Evolutionary conservation across 2,113 vertebrate species (phyloP), one percentile per base, ranked within the genome.

Genomic region (Tragulus kanchil): DNA sequence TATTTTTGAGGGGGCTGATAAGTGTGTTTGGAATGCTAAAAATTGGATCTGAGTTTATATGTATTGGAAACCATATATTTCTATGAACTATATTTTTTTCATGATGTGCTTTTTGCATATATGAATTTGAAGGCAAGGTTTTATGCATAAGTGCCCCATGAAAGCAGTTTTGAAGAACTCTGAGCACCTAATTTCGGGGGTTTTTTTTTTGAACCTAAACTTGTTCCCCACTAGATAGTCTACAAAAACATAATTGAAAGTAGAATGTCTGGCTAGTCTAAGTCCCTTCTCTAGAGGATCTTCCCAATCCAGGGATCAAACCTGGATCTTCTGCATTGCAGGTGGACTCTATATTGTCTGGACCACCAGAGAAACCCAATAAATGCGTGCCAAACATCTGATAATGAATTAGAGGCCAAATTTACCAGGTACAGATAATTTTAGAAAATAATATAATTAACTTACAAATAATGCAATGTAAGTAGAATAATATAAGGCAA

Each of bases 361-460:
- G 36, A 36, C 36, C 36, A 36, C 36, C 36, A 36, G 36, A 36
- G 36, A 36, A 36, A 36, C 36, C 36, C 36, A 36, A 65, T 75
- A 82, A 58, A 62, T 77, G 69, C 23, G 61, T 50, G 13, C 62
- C 10, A 71, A 91, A 59, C 0, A 48, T 17, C 17, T 78, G 13
- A 59, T 71, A 69, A 62, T 85, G 17, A 67, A 93, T 36, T 48
- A 21, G 10, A 65, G 25, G 13, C 54, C 77, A 83, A 67, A 62
- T 2, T 1, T n/a, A 45, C 8, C 3, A 54, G 25, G 8, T 59
- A 48, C 3, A 78, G 4, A 73, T 67, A 59, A 59, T 75, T 75
- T 75, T n/a, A 65, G 50, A 73, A 87, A 90, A 79, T 54, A 79
- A 81, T 81, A 73, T 71, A 50, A n/a, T 42, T 85, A 85, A 71